These are phyloP conservation scores for Andricus curvator DNA, from an alignment of 2,888 invertebrate genomes.

Conservation along the genomic window DNA sequence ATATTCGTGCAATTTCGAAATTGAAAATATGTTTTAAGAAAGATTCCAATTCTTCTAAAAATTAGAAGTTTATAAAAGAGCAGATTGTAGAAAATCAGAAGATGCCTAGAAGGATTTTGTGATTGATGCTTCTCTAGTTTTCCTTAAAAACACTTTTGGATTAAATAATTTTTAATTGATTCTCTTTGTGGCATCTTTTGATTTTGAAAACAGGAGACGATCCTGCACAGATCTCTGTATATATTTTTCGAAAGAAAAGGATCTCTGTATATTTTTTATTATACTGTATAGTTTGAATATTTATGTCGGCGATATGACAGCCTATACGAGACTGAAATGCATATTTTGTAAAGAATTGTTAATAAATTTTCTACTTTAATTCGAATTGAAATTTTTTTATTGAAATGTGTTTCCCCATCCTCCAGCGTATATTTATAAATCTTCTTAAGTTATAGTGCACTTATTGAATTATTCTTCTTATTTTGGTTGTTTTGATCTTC, in stretches of 20 bases:
- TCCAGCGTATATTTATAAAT: neutral
- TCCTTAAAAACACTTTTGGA: neutral
- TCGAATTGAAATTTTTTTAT: neutral
- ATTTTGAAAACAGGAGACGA: neutral
- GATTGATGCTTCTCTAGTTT: neutral
- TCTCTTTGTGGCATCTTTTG: neutral
- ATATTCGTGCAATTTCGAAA: slow-evolving; percentile 1
- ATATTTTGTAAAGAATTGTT: slow-evolving; percentile 35
- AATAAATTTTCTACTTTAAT: slow-evolving; percentile 39
- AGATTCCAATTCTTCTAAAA: neutral
- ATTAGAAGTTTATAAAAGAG: neutral
- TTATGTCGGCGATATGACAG: slow-evolving; percentile 21
- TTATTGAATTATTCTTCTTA: neutral
- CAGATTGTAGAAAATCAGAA: neutral
- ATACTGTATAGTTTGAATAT: slow-evolving; percentile 31
- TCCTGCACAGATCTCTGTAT: neutral
- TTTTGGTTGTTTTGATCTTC: neutral
- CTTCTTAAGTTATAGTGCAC: neutral
- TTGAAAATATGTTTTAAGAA: neutral
- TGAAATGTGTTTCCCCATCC: neutral
- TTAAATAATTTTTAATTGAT: neutral
- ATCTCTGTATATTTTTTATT: slow-evolving; percentile 39
- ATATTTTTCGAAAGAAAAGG: slow-evolving; percentile 2
- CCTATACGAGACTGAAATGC: slow-evolving; percentile 32
- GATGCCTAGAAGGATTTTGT: neutral